Evolutionary conservation across 2,797 vertebrate species (phyloP).

Genomic region (Pseudochaenichthys georgianus): DNA sequence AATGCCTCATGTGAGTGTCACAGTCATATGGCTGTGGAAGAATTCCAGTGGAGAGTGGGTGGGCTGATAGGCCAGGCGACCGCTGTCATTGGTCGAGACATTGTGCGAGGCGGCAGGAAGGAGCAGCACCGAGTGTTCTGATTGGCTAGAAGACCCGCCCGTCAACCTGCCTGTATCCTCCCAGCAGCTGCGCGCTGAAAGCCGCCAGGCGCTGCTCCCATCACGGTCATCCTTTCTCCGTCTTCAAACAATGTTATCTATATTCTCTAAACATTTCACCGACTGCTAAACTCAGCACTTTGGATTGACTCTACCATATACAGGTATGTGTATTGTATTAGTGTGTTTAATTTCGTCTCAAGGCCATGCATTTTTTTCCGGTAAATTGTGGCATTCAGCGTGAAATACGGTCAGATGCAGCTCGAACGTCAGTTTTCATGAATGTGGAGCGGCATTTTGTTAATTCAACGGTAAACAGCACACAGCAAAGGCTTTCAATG

Average conservation of each 20-base stretch:
- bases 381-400: conserved; percentile 7
- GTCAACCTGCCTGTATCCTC: conserved; percentile 46
- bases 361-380: neutral
- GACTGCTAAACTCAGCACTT: conserved; percentile 19
- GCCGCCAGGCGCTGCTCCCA: conserved; percentile 69
- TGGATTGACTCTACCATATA: conserved; percentile 52
- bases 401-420: conserved; percentile 39
- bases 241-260: conserved; percentile 68
- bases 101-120: neutral
- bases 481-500: neutral
- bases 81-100: conserved; percentile 52
- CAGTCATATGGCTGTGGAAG: conserved; percentile 36
- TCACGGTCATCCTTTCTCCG: conserved; percentile 47
- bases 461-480: neutral
- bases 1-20: conserved; percentile 24
- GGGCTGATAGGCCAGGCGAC: neutral
- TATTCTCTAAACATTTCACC: conserved; percentile 31
- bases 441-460: conserved; percentile 27
- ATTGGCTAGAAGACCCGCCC: conserved; percentile 68
- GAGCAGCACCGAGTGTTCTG: neutral
- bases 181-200: conserved; percentile 66
- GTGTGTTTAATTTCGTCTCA: neutral
- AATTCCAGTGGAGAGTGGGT: conserved; percentile 35
- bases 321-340: conserved; percentile 60
- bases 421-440: conserved; percentile 12